phyloP scores from a whole-genome alignment of 2,113 vertebrate species.

The Machaerirhynchus nigripectus region DNA sequence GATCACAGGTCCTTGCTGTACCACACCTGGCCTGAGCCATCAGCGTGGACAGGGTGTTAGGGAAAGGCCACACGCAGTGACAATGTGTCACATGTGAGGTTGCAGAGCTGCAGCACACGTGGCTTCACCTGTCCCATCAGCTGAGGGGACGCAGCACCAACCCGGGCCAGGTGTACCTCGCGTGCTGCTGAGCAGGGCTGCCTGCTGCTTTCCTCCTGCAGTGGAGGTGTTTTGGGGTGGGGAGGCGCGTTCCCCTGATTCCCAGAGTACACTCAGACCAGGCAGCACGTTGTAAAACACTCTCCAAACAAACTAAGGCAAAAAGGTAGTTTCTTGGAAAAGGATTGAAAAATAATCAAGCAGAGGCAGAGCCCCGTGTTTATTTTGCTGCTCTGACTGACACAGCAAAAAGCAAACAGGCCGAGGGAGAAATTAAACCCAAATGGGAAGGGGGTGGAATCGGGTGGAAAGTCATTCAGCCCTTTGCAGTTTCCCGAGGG shows the following conservation, averaged over 20 bases:
- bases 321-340: constrained; percentile 51
- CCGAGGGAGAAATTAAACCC: not conserved
- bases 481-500: not conserved
- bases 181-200: not conserved
- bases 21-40: accelerated
- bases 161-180: accelerated
- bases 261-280: not conserved
- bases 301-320: constrained; percentile 28
- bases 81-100: accelerated
- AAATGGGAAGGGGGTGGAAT: not conserved
- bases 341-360: constrained; percentile 44
- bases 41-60: not conserved
- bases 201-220: not conserved
- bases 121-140: not conserved
- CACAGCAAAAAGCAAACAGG: constrained; percentile 58
- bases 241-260: accelerated
- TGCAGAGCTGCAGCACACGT: accelerated
- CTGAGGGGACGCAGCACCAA: accelerated
- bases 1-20: accelerated
- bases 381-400: constrained; percentile 62
- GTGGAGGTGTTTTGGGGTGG: not conserved
- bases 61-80: not conserved
- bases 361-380: not conserved
- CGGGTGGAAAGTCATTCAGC: not conserved
- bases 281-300: not conserved